Evolutionary conservation across 2,113 vertebrate species (phyloP), one percentile per base, ranked within the genome.

Genomic region (Lathamus discolor): DNA sequence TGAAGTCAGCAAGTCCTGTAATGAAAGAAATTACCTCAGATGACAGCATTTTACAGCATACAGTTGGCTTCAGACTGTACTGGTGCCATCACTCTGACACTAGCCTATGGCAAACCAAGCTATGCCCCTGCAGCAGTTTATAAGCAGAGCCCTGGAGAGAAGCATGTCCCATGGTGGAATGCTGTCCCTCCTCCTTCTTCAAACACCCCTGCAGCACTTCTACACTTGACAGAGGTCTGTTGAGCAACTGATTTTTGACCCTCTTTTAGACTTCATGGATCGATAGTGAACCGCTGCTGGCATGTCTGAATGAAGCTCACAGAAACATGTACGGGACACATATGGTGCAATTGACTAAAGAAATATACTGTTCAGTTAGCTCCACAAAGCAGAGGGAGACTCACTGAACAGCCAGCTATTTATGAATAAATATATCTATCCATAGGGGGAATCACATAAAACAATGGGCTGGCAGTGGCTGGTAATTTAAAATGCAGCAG

Each of bases 401-500:
- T 52, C 24, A 19, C 29, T 59, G 35, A 95, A 55, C 64, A 88
- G 61, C 62, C 72, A 93, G 73, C 39, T 84, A 76, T 81, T 96
- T 93, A 57, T 82, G 76, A 94, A 93, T 79, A 96, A 86, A 86
- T 92, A n/a, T 33, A 62, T 84, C 31, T 86, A 43, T 84, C 88
- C 83, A 82, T 83, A 72, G 8, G 49, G 39, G 33, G 69, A 82
- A 92, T 88, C 31, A 31, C 48, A 73, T 93, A 88, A 95, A 95
- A 86, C 76, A 95, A 57, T 79, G 77, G 73, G 44, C 66, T 96
- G 88, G 77, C 80, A 86, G 62, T 54, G 83, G 80, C 41, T 96
- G 69, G 35, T 72, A 84, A 93, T 96, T 96, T 93, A 90, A 91
- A 96, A 96, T 93, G 83, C 69, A 91, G 68, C 73, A 93, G 76